A percentile compares a stretch with the other conserved stretches of the same genome.
These are phyloP conservation scores for Biston stratarius DNA, from an alignment of 2,888 invertebrate species.

Conservation along the genomic window DNA sequence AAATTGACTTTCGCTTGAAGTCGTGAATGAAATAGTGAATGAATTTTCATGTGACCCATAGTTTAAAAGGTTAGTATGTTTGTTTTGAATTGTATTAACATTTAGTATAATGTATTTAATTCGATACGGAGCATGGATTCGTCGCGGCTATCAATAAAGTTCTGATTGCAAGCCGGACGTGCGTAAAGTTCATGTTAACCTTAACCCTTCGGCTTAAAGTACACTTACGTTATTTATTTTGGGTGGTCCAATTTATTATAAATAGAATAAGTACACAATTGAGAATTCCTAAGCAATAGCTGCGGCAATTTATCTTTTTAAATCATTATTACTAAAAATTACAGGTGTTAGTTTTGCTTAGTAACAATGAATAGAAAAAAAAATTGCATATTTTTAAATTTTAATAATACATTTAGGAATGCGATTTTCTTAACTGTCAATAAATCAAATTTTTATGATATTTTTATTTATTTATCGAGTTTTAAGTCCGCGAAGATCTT, in stretches of 20 bases:
- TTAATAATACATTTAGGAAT: too few relatives aligned
- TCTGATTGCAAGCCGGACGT: constrained; percentile 40
- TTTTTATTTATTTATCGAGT: too few relatives aligned
- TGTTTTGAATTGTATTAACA: constrained; percentile 53
- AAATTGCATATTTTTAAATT: too few relatives aligned
- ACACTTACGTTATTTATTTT: constrained; percentile 35
- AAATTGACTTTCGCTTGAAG: constrained; percentile 4
- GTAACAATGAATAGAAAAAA: background rate
- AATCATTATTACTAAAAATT: background rate
- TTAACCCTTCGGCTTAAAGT: constrained; percentile 37
- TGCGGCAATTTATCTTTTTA: background rate
- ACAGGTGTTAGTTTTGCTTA: background rate
- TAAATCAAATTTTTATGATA: too few relatives aligned
- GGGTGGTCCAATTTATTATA: constrained; percentile 35
- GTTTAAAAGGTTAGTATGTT: constrained; percentile 66
- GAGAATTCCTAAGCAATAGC: background rate
- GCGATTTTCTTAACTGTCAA: too few relatives aligned
- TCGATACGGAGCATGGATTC: constrained; percentile 37
- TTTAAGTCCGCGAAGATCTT: too few relatives aligned
- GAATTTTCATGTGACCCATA: constrained; percentile 65
- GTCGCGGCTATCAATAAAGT: constrained; percentile 41
- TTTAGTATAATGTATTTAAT: constrained; percentile 38
- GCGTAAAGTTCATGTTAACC: constrained; percentile 43
- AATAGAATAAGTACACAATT: constrained; percentile 14
- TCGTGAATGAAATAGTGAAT: constrained; percentile 67